These are phyloP conservation scores for Eufriesea mexicana DNA, from an alignment of 1,140 invertebrate genomes.

Conservation along the genomic window DNA sequence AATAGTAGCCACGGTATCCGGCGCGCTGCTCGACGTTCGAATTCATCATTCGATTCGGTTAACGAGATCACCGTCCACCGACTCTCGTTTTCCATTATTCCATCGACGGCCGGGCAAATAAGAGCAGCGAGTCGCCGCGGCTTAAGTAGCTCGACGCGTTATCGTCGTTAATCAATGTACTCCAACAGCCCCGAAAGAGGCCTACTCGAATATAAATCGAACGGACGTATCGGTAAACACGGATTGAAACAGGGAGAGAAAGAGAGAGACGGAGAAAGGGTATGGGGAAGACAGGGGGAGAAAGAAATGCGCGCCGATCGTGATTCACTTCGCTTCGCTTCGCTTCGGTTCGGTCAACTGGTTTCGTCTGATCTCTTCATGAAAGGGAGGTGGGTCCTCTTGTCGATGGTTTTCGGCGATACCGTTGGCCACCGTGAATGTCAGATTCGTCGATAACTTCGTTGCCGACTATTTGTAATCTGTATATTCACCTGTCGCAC, in stretches of 20 bases:
- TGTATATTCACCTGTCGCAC: conserved; percentile 70
- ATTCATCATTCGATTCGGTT: conserved; percentile 29
- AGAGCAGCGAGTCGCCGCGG: background rate
- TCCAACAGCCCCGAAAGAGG: background rate
- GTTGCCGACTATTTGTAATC: conserved; percentile 64
- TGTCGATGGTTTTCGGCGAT: conserved; percentile 58
- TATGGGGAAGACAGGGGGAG: background rate
- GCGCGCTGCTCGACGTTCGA: background rate
- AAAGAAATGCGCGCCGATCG: conserved; percentile 41
- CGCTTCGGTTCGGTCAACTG: conserved; percentile 46
- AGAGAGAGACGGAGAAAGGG: background rate
- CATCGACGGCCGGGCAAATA: background rate
- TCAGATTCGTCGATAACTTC: conserved; percentile 67
- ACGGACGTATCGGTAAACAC: conserved; percentile 40
- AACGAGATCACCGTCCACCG: conserved; percentile 10
- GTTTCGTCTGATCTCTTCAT: conserved; percentile 61
- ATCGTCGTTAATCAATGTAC: conserved; percentile 47
- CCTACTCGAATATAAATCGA: conserved; percentile 27
- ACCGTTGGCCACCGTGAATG: conserved; percentile 60
- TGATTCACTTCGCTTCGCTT: conserved; percentile 56
- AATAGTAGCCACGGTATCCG: background rate
- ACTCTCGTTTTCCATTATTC: conserved; percentile 33
- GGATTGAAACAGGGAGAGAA: background rate
- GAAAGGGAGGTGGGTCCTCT: conserved; percentile 43
- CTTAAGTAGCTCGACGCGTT: background rate